A percentile compares a stretch with the other conserved stretches of the same genome.
Evolutionary conservation across 2,113 vertebrate species (phyloP).

Genomic region (Lota lota): DNA sequence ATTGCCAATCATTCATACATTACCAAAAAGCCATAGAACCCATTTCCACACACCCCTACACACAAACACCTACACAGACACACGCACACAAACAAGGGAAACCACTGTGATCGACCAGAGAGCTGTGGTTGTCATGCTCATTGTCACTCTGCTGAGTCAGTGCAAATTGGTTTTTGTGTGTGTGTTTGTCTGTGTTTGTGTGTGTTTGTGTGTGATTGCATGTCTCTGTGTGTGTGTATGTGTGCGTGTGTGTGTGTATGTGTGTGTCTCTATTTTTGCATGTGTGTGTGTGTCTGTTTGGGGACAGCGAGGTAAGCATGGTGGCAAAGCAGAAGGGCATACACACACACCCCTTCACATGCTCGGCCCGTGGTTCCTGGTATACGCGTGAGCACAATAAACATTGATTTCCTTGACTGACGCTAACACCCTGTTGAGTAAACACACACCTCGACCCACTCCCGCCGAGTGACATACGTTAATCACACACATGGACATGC

Average conservation of each 20-base stretch:
- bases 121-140: constrained; percentile 18
- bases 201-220: neutral
- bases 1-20: neutral
- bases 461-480: constrained; percentile 8
- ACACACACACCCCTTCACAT: constrained; percentile 35
- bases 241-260: neutral
- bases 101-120: too few relatives aligned
- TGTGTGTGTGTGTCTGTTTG: constrained; percentile 51
- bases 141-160: constrained; percentile 51
- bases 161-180: neutral
- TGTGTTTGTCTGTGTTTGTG: neutral
- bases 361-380: constrained; percentile 27
- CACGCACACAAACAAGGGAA: constrained; percentile 29
- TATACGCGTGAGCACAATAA: constrained; percentile 63
- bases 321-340: constrained; percentile 64
- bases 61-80: neutral
- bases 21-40: constrained; percentile 1
- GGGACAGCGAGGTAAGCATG: constrained; percentile 57
- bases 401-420: constrained; percentile 60
- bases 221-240: neutral
- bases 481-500: constrained; percentile 23
- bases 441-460: constrained; percentile 50
- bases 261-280: constrained; percentile 23
- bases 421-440: constrained; percentile 67
- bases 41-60: neutral